phyloP scores from a whole-genome alignment of 2,888 invertebrate genomes.

The Diogma glabrata region DNA sequence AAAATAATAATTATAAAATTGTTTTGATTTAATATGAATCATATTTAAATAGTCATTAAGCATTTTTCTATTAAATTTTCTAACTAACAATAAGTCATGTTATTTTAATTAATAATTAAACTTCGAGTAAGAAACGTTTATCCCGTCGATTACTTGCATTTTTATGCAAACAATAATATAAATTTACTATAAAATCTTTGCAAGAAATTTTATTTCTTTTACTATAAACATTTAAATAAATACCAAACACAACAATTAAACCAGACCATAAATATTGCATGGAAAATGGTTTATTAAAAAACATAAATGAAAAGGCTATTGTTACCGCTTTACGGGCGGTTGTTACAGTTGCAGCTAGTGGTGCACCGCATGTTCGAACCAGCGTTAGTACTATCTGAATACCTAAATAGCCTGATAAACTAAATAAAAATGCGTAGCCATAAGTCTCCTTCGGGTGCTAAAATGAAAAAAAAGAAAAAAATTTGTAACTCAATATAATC shows the following conservation, averaged over 20 bases:
- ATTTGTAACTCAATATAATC: too few species aligned
- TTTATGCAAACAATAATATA: conserved; percentile 2
- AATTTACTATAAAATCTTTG: conserved; percentile 20
- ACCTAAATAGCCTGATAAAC: conserved; percentile 82
- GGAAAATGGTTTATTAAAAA: conserved; percentile 90
- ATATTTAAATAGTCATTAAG: too few species aligned
- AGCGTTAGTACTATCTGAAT: conserved; percentile 85
- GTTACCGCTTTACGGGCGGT: conserved; percentile 86
- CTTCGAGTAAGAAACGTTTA: conserved; percentile 13
- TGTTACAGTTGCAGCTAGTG: conserved; percentile 86
- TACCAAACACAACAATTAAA: conserved; percentile 73
- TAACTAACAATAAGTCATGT: too few species aligned
- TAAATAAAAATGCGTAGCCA: conserved; percentile 75
- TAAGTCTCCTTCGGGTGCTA: conserved; percentile 66
- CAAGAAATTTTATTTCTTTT: conserved; percentile 47
- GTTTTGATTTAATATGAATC: too few species aligned
- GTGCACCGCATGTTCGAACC: conserved; percentile 81
- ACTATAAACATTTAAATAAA: conserved; percentile 87
- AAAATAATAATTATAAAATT: too few species aligned
- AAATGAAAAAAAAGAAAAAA: too few species aligned
- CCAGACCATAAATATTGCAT: conserved; percentile 92
- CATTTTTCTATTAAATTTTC: too few species aligned
- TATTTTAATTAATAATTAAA: too few species aligned
- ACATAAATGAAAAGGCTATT: conserved; percentile 81
- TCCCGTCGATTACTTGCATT: neutral